Evolutionary conservation across 2,888 invertebrate genomes (phyloP), one percentile per base, ranked within the genome.

Genomic region (Pherbina coryleti): DNA sequence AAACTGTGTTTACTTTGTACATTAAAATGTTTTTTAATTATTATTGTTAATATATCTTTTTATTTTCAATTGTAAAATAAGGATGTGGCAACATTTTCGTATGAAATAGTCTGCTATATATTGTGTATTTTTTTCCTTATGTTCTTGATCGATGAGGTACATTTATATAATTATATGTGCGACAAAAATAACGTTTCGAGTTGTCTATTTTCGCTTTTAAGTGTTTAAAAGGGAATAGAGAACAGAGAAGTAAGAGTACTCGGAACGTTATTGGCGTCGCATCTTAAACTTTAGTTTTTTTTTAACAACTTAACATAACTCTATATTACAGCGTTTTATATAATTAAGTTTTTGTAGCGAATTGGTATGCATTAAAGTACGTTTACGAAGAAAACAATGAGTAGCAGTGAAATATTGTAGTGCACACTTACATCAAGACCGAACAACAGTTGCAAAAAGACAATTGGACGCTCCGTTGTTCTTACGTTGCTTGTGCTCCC

Each of bases 361-460:
- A 67, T 67, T 19, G 44, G 11, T n/a, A 49, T 8, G 14, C n/a
- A 49, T 57, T n/a, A 28, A 74, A 49, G 57, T 79, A 62, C 67
- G 31, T 75, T 79, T 77, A 62, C 73, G 57, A 53, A 37, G 17
- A 71, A 62, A 60, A 49, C 17, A 28, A 31, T 53, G 17, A 19
- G 66, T n/a, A 55, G 55, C 34, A 37, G 75, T 14, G 9, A 19
- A 31, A 14, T 34, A 9, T 28, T 37, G 31, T 81, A 82, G 75
- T 83, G 85, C 86, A 84, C 84, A 81, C 81, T 86, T 88, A 86
- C 89, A 88, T 87, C 89, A 88, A 88, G 86, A 88, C 89, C 86
- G 88, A 89, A 89, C 89, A 89, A 89, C 89, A 89, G 89, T 89
- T 89, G 89, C 89, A 89, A 87, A 88, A 89, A 89, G 89, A 89